These are phyloP conservation scores for Prionailurus viverrinus DNA, from an alignment of 2,113 vertebrate genomes.

Conservation along the genomic window DNA sequence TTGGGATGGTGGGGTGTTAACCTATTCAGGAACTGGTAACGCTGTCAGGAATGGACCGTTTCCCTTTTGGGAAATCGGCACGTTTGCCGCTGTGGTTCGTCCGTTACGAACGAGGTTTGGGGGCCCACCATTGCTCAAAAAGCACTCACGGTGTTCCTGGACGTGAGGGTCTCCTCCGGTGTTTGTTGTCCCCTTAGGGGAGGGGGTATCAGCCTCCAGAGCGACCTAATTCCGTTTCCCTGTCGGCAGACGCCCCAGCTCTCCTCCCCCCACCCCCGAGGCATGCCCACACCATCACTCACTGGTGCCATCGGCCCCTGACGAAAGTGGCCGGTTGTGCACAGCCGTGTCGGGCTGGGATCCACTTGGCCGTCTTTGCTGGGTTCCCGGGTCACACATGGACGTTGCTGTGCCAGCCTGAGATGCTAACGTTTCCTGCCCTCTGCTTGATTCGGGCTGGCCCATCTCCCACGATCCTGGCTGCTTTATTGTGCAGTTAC, in stretches of 20 bases:
- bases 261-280: no score
- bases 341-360: fast-evolving
- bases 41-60: neutral
- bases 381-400: neutral
- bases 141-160: neutral
- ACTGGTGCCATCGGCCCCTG: fast-evolving
- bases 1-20: neutral
- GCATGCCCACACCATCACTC: fast-evolving
- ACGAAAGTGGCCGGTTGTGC: neutral
- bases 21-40: neutral
- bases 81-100: neutral
- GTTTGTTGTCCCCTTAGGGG: neutral
- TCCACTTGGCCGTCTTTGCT: neutral
- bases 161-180: fast-evolving
- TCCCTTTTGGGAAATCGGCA: neutral
- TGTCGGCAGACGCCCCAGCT: neutral
- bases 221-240: neutral
- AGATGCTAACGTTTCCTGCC: neutral
- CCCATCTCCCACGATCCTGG: neutral
- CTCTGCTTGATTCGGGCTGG: neutral
- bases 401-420: neutral
- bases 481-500: neutral
- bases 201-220: neutral
- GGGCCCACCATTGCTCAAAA: neutral
- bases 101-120: neutral